A percentile compares a stretch with the other conserved stretches of the same genome.
Evolutionary conservation across 2,888 invertebrate species (phyloP).

Genomic region (Liodrosophila aerea): DNA sequence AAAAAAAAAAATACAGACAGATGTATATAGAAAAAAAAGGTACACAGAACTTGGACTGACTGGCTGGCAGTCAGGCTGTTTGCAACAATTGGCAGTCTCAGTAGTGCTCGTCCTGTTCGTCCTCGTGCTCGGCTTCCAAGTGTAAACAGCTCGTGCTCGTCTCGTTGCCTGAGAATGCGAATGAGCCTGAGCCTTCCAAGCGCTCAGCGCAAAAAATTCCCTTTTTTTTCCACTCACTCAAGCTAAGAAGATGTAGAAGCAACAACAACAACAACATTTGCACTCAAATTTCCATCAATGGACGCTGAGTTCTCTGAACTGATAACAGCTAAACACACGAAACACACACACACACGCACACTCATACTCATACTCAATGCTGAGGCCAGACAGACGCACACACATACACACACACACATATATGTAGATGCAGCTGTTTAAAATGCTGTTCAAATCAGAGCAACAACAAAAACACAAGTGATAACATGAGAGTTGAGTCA

Average conservation of each 20-base stretch:
- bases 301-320: slow-evolving; percentile 62
- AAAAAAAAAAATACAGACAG: slow-evolving; percentile 10
- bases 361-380: too few species aligned
- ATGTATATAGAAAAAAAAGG: slow-evolving; percentile 28
- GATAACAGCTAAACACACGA: slow-evolving; percentile 48
- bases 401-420: slow-evolving; percentile 13
- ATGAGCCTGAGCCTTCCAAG: slow-evolving; percentile 37
- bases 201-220: slow-evolving; percentile 21
- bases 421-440: slow-evolving; percentile 46
- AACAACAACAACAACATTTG: slow-evolving; percentile 3
- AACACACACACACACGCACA: slow-evolving; percentile 16
- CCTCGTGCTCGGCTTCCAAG: slow-evolving; percentile 50
- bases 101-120: slow-evolving; percentile 16
- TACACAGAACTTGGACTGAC: slow-evolving; percentile 40
- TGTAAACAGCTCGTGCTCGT: slow-evolving; percentile 60
- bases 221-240: slow-evolving; percentile 49
- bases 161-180: slow-evolving; percentile 11
- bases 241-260: slow-evolving; percentile 5
- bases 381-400: slow-evolving; percentile 3
- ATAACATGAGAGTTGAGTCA: slow-evolving; percentile 35
- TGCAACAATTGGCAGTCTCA: slow-evolving; percentile 79
- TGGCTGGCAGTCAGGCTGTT: slow-evolving; percentile 51
- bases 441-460: slow-evolving; percentile 49
- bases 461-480: slow-evolving; percentile 25
- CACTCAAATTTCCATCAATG: slow-evolving; percentile 72